A percentile compares a stretch with the other conserved stretches of the same genome.
Evolutionary conservation across 2,113 vertebrate genomes (phyloP).

Genomic region (Probosciger aterrimus): DNA sequence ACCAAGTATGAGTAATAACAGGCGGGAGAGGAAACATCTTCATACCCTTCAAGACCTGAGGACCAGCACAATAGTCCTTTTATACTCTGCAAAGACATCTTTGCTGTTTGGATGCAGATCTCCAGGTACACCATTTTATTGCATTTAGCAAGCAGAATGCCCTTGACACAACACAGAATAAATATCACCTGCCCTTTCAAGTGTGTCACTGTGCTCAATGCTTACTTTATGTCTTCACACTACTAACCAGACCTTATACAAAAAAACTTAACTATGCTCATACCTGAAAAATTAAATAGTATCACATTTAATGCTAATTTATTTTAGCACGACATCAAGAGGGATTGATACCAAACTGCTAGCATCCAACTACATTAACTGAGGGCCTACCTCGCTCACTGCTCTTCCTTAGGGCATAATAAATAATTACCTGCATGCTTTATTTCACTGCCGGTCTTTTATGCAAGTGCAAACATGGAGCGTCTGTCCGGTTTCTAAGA

Average conservation of each 20-base stretch:
- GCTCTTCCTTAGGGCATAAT: not conserved
- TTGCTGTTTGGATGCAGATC: not conserved
- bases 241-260: not conserved
- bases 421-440: slow-evolving; percentile 34
- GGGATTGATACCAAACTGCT: not conserved
- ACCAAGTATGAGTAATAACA: slow-evolving; percentile 31
- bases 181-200: slow-evolving; percentile 56
- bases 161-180: slow-evolving; percentile 49
- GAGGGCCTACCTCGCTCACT: not conserved
- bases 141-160: slow-evolving; percentile 26
- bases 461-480: not conserved
- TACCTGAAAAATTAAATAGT: not conserved
- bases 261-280: not conserved
- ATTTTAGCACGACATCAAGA: not conserved
- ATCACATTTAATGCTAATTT: not conserved
- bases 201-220: not conserved
- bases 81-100: slow-evolving; percentile 31
- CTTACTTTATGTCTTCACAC: not conserved
- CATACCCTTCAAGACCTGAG: not conserved
- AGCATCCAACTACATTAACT: not conserved
- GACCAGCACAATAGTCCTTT: slow-evolving; percentile 53
- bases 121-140: slow-evolving; percentile 37
- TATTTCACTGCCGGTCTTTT: slow-evolving; percentile 7
- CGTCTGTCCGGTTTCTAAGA: not conserved
- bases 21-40: not conserved